phyloP scores from a whole-genome alignment of 1,140 invertebrate genomes.

The Drosophila hydei region DNA sequence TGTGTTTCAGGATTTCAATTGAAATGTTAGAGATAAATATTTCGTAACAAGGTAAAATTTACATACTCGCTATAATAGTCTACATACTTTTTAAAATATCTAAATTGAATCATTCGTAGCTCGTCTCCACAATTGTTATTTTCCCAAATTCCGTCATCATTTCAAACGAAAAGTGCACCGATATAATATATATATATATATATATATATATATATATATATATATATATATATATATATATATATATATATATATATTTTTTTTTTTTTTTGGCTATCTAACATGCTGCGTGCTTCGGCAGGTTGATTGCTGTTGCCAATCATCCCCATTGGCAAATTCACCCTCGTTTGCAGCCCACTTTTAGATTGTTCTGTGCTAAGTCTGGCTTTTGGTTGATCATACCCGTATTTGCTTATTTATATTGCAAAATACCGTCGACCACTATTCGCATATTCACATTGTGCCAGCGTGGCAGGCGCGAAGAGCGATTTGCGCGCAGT shows the following conservation, averaged over 20 bases:
- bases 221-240: no score
- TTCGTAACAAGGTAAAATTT: no score
- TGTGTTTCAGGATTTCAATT: no score
- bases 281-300: background rate
- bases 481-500: conserved; percentile 4
- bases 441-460: conserved; percentile 55
- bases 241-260: no score
- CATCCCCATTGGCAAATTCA: conserved; percentile 5
- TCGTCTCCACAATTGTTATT: conserved; percentile 17
- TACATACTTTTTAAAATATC: no score
- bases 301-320: conserved; percentile 3
- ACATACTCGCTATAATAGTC: no score
- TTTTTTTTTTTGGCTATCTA: background rate
- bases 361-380: background rate
- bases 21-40: no score
- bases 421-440: conserved; percentile 69
- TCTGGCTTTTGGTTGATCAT: background rate
- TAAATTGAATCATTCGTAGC: background rate
- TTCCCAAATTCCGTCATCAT: conserved; percentile 77
- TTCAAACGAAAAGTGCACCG: conserved; percentile 66
- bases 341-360: no score
- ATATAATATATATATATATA: no score
- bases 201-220: no score
- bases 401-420: conserved; percentile 72
- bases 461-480: conserved; percentile 33